Conservation (phyloP, 1,140 invertebrate species). For the Kradibia gibbosae region DNA sequence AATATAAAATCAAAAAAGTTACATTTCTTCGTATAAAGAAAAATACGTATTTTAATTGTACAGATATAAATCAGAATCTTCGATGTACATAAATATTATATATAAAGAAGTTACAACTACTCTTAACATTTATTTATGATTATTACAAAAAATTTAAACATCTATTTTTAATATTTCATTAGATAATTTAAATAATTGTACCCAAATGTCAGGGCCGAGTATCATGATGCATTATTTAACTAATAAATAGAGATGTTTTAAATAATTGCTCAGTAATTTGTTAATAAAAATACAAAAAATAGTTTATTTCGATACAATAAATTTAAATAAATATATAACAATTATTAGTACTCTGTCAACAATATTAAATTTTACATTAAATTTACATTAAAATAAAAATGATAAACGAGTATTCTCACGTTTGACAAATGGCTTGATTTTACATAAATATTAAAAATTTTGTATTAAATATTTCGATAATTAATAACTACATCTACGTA, state of each 20-base stretch:
- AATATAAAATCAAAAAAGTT: no score
- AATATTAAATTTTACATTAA: background rate
- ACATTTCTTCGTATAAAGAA: no score
- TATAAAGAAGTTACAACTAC: background rate
- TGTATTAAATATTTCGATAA: no score
- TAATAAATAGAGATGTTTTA: constrained; percentile 10
- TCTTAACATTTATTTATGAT: background rate
- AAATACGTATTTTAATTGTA: no score
- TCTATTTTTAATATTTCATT: background rate
- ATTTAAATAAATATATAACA: background rate
- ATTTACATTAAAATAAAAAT: background rate
- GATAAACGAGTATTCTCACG: no score
- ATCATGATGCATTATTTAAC: background rate
- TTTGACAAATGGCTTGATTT: no score
- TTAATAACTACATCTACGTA: no score
- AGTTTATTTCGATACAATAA: constrained; percentile 6
- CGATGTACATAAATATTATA: background rate
- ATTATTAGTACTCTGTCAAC: background rate
- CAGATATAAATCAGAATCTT: background rate
- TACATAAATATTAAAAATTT: no score
- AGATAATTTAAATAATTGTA: background rate
- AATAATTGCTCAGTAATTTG: background rate
- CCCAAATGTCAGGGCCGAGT: background rate
- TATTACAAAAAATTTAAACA: constrained; percentile 28
- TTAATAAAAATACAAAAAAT: background rate